These are phyloP conservation scores for Volucella bombylans DNA, from an alignment of 2,888 invertebrate species.

Conservation along the genomic window DNA sequence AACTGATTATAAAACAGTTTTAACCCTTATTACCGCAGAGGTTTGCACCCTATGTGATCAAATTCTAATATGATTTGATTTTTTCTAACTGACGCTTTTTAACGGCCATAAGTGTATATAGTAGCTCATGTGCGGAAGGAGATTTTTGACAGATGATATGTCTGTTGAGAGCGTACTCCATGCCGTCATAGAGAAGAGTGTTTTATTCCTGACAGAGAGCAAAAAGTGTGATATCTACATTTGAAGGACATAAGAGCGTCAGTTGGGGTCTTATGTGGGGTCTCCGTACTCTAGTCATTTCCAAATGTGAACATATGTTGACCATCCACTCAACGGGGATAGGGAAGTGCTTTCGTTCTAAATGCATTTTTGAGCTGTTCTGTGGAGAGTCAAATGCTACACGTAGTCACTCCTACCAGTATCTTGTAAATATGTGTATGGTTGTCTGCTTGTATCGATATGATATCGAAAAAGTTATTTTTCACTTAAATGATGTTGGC, in stretches of 20 bases:
- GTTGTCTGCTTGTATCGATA: slow-evolving; percentile 4
- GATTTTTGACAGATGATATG: slow-evolving; percentile 68
- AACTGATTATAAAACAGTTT: too few species aligned
- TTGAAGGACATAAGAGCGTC: slow-evolving; percentile 66
- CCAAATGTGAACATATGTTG: slow-evolving; percentile 63
- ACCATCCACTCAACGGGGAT: slow-evolving; percentile 62
- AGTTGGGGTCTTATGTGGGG: slow-evolving; percentile 58
- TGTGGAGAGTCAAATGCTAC: not conserved
- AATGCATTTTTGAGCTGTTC: slow-evolving; percentile 56
- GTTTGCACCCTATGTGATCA: too few species aligned
- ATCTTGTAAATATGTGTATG: not conserved
- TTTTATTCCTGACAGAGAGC: slow-evolving; percentile 63
- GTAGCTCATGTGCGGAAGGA: slow-evolving; percentile 9
- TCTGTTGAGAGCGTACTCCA: slow-evolving; percentile 46
- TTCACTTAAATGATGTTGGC: slow-evolving; percentile 2
- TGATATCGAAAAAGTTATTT: slow-evolving; percentile 36
- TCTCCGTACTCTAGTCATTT: slow-evolving; percentile 52
- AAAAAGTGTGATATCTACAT: slow-evolving; percentile 64
- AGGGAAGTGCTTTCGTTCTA: slow-evolving; percentile 51
- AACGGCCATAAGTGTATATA: not conserved
- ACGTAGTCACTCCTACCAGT: too few species aligned
- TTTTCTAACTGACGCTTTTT: too few species aligned
- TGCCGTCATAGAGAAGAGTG: slow-evolving; percentile 60
- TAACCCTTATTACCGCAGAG: too few species aligned
- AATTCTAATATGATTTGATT: too few species aligned